Evolutionary conservation across 2,113 vertebrate species (phyloP).

Genomic region (Coptodon bakossiorum): DNA sequence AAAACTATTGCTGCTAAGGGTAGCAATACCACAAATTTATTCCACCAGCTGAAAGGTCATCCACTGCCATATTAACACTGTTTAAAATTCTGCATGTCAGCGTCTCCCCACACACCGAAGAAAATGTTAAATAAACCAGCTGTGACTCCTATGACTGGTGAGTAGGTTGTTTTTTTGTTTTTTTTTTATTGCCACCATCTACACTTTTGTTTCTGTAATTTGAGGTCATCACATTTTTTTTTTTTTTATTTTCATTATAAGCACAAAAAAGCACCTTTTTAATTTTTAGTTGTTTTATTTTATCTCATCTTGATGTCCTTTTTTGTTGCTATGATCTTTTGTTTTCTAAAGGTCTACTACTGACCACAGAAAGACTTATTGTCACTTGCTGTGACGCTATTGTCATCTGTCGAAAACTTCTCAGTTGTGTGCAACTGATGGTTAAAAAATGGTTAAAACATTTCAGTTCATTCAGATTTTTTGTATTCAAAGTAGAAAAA

Average conservation of each 20-base stretch:
- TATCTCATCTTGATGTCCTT: background rate
- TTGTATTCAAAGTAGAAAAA: background rate
- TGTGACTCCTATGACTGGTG: background rate
- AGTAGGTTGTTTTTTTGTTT: accelerated
- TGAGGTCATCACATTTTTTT: background rate
- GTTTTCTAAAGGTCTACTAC: background rate
- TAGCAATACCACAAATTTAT: background rate
- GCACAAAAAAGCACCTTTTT: background rate
- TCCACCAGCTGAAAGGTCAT: background rate
- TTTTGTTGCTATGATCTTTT: background rate
- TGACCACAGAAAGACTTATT: background rate
- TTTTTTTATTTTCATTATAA: background rate
- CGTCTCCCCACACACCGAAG: background rate
- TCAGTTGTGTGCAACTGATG: background rate
- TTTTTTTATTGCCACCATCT: background rate
- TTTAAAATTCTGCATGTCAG: background rate
- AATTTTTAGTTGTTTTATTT: background rate
- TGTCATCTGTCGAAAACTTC: background rate
- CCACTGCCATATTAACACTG: background rate
- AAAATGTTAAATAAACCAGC: background rate
- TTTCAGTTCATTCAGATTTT: background rate
- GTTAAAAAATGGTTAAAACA: background rate
- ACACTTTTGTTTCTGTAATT: background rate
- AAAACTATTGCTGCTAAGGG: background rate
- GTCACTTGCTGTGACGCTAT: background rate